A percentile compares a stretch with the other conserved stretches of the same genome.
Conservation (phyloP, 2,797 vertebrate genomes). For the Loriculus beryllinus region DNA sequence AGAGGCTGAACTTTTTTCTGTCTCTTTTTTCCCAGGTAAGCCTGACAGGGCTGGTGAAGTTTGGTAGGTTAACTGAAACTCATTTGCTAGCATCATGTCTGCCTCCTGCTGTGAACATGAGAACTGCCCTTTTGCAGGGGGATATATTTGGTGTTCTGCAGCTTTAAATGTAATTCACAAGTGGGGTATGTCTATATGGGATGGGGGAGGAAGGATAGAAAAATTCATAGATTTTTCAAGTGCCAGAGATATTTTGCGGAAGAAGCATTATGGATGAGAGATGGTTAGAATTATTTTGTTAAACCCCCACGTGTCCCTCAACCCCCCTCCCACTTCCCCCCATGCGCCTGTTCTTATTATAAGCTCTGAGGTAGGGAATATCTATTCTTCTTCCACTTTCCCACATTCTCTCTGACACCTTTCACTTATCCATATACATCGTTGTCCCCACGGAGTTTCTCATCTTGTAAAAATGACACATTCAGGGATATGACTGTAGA, state of each 20-base stretch:
- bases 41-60: background rate
- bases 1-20: background rate
- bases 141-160: background rate
- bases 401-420: conserved; percentile 33
- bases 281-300: background rate
- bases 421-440: conserved; percentile 13
- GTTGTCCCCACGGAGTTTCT: conserved; percentile 1
- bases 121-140: background rate
- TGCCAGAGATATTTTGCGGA: background rate
- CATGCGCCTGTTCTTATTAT: background rate
- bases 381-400: conserved; percentile 18
- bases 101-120: background rate
- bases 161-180: background rate
- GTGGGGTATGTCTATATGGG: too few relatives aligned
- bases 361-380: background rate
- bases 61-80: background rate
- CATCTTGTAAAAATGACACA: conserved; percentile 45
- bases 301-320: background rate
- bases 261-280: background rate
- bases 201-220: background rate
- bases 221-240: background rate
- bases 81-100: background rate
- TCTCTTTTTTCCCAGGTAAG: background rate
- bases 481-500: conserved; percentile 15
- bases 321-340: fast-evolving